Conservation (phyloP, 23 tunicate genomes). For the Halocynthia aurantium region DNA sequence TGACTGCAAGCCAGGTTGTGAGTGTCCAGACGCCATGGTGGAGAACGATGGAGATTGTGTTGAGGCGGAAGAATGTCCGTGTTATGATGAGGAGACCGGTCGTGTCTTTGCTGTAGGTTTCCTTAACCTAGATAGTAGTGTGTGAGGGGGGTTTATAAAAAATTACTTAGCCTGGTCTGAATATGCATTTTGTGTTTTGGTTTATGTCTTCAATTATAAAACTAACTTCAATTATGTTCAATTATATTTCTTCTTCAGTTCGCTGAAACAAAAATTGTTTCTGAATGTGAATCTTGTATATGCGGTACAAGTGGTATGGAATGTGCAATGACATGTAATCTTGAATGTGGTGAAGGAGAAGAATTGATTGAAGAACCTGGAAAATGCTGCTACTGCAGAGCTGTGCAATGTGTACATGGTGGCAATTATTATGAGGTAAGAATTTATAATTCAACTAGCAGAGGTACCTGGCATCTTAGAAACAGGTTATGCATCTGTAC, state of each 20-base stretch:
- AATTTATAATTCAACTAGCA: background rate
- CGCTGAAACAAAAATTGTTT: conserved; percentile 31
- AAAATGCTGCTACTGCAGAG: conserved; percentile 70
- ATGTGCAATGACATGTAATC: conserved; percentile 49
- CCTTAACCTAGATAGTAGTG: background rate
- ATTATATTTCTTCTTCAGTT: conserved; percentile 12
- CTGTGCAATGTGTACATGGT: conserved; percentile 35
- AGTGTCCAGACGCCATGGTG: conserved; percentile 53
- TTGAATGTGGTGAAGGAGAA: conserved; percentile 44
- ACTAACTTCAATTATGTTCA: background rate
- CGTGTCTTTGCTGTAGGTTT: conserved; percentile 14
- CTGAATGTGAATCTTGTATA: conserved; percentile 55
- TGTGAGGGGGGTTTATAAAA: no score
- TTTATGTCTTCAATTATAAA: background rate
- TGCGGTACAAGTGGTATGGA: conserved; percentile 46
- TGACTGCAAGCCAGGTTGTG: conserved; percentile 47
- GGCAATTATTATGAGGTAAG: conserved; percentile 34
- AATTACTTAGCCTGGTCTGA: no score
- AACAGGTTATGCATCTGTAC: no score
- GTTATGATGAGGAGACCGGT: conserved; percentile 34
- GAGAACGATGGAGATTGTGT: conserved; percentile 49
- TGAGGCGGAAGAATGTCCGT: conserved; percentile 42
- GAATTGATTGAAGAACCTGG: conserved; percentile 35
- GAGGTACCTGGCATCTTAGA: no score
- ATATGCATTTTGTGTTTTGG: background rate